Base-by-base conservation (phyloP, 2,888 invertebrate genomes). In the Phlogophora meticulosa region DNA sequence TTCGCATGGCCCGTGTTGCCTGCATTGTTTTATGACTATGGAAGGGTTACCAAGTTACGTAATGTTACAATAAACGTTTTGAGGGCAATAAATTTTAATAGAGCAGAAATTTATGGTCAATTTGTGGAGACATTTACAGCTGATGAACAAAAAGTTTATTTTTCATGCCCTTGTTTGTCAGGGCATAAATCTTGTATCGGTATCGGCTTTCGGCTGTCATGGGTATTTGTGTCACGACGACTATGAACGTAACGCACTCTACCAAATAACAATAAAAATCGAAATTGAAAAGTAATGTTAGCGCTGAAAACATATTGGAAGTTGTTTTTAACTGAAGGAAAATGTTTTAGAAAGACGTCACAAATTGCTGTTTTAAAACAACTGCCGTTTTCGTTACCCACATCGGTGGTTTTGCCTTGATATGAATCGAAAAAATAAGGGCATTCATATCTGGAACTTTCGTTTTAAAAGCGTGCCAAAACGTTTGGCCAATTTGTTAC, bases 31-130 rank as follows among this genome's bases (percentile, higher is more conserved):
- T 93, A 94, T 88, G 88, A 85, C 85, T 69, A 68, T 83, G 80
- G 87, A 94, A 92, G 93, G 93, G 94, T 93, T 93, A 93, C 93
- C 89, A 84, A 90, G 90, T 93, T 93, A 93, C 92, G 92, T 91
- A 93, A 93, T 90, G 86, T 89, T 88, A 92, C 91, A 90, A 92
- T 93, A 92, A 94, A 93, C 90, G 90, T 89, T 92, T 93, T 89
- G 90, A 90, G 88, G 88, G 86, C 83, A 90, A 92, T 93, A 92
- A 92, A 92, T 93, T 94, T 93, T 93, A 93, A 94, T 94, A 93
- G 93, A 91, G 89, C 90, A 91, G 88, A 92, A 93, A 92, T 94
- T 94, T 94, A 95, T 91, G 87, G 86, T 86, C 92, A 87, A 90
- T 93, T 93, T 91, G 91, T 89, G 89, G 91, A 83, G 93, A 94